Evolutionary conservation across 2,888 invertebrate genomes (phyloP).

Genomic region (Spilarctia lutea): DNA sequence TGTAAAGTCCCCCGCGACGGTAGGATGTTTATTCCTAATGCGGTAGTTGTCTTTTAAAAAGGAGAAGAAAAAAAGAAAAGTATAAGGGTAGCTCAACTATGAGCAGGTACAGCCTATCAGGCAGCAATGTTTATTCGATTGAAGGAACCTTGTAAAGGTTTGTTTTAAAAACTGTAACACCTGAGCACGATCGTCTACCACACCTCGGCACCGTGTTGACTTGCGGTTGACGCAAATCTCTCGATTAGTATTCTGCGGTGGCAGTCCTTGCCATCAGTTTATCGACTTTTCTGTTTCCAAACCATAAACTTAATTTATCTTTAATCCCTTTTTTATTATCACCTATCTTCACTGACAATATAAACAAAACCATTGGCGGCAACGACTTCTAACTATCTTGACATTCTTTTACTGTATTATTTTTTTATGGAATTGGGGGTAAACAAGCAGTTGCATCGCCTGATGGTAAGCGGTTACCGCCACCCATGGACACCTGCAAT

Average conservation of each 20-base stretch:
- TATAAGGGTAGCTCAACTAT: neutral
- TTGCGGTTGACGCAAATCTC: constrained; percentile 73
- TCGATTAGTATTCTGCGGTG: constrained; percentile 76
- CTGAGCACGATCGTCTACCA: constrained; percentile 36
- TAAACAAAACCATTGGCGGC: neutral
- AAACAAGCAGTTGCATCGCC: too few relatives aligned
- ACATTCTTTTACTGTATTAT: too few relatives aligned
- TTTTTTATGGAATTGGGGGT: too few relatives aligned
- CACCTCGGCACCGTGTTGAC: constrained; percentile 48
- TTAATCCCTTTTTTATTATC: neutral
- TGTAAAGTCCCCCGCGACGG: too few relatives aligned
- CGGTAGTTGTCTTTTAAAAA: too few relatives aligned
- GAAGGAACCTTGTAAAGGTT: constrained; percentile 19
- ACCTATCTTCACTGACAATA: neutral
- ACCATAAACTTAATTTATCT: constrained; percentile 62
- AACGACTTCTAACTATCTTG: too few relatives aligned
- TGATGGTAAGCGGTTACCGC: too few relatives aligned
- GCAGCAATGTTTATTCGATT: neutral
- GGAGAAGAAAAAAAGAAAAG: too few relatives aligned
- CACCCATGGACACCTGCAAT: too few relatives aligned
- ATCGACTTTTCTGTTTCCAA: constrained; percentile 65
- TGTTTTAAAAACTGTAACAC: constrained; percentile 33
- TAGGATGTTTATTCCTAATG: too few relatives aligned
- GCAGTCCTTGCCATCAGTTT: constrained; percentile 68
- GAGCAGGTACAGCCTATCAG: neutral